phyloP scores from a whole-genome alignment of 2,113 vertebrate genomes.

The Chamaetylas fuelleborni region DNA sequence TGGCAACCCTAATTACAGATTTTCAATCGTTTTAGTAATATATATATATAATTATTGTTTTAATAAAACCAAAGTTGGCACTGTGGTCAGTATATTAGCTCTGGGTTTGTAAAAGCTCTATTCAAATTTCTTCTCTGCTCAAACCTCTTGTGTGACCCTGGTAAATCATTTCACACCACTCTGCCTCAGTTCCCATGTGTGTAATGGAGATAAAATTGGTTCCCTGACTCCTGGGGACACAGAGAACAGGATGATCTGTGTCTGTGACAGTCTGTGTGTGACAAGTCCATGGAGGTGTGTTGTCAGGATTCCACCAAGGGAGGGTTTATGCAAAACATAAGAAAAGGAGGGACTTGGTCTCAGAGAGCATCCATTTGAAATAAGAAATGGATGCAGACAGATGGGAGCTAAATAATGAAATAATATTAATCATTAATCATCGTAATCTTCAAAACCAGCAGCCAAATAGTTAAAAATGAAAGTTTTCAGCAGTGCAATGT shows the following conservation, averaged over 20 bases:
- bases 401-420: background rate
- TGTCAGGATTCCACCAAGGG: background rate
- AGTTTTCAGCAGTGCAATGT: background rate
- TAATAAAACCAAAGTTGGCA: background rate
- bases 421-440: background rate
- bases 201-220: background rate
- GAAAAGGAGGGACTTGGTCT: background rate
- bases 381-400: background rate
- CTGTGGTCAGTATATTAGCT: background rate
- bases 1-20: background rate
- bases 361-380: background rate
- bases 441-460: background rate
- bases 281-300: background rate
- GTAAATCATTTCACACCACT: background rate
- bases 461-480: background rate
- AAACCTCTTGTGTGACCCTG: background rate
- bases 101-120: background rate
- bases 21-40: background rate
- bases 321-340: background rate
- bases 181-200: background rate
- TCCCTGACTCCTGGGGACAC: background rate
- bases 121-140: background rate
- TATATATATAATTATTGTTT: background rate
- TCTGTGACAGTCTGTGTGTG: background rate
- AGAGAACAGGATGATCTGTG: rapidly evolving